Base-by-base conservation (phyloP, 2,888 invertebrate genomes). In the Belgica antarctica region DNA sequence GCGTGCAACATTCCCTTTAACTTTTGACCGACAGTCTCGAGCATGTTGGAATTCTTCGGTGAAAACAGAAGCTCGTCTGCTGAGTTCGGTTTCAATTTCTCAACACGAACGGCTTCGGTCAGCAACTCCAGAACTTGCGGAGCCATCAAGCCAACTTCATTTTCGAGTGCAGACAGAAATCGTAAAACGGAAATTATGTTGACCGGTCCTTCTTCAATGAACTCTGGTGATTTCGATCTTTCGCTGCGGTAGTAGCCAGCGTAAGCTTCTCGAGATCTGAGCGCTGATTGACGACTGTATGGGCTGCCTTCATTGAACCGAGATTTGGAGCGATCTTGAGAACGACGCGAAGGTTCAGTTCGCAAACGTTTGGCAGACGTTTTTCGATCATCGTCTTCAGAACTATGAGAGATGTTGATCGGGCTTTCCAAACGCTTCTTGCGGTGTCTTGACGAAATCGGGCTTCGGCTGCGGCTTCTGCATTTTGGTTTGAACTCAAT, bases 21-120 rank as follows among this genome's bases (percentile, higher is more conserved):
- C 78, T 93, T 93, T 78, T 93, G 93, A 74, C 92, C 92, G 0
- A 89, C 88, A 0, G 92, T 92, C 81, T 93, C 92, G 72, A 94
- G 86, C 73, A 92, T 81, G 0, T 90, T 89, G 74, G 86, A 85
- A 69, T 88, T 87, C 46, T 86, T 82, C 68, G 92, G 91, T 72
- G 88, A 88, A 68, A 85, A 84, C 0, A 92, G 79, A 47, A 93
- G 77, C 71, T 87, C 86, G 73, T 91, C 90, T 0, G 92, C 87
- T 1, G 90, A 88, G 78, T 90, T 90, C 0, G 89, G 84, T 73
- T 83, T 84, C 1, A 78, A 71, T 79, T 91, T 92, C 75, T 92
- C 92, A 79, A 92, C 84, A 46, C 87, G 88, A 52, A 93, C 78
- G 0, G 92, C 92, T 71, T 87, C 87, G 0, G 88, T 87, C n/a